A percentile compares a stretch with the other conserved stretches of the same genome.
These are phyloP conservation scores for Siphlonurus alternatus DNA, from an alignment of 2,888 invertebrate genomes.

Conservation along the genomic window DNA sequence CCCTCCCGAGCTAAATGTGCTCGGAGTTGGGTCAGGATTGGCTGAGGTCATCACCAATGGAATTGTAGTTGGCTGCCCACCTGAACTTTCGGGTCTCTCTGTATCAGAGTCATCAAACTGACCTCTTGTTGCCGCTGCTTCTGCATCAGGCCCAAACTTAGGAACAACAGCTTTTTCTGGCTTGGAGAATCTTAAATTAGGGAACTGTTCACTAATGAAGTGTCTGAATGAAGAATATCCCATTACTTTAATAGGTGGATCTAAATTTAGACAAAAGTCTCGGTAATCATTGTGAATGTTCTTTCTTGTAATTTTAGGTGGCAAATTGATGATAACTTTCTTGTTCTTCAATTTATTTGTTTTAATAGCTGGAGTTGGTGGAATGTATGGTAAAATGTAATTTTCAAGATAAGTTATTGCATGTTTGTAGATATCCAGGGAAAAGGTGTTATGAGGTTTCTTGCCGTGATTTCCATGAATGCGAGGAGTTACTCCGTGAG, in stretches of 20 bases:
- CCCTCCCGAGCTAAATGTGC: not conserved
- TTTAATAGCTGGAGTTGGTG: constrained; percentile 8
- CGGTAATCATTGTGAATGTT: constrained; percentile 58
- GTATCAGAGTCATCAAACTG: constrained; percentile 40
- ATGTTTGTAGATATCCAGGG: constrained; percentile 58
- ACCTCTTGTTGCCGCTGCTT: constrained; percentile 28
- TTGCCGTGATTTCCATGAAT: constrained; percentile 67
- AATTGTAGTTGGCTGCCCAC: not conserved
- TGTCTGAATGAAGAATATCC: constrained; percentile 64
- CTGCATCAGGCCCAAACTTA: constrained; percentile 25
- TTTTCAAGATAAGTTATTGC: constrained; percentile 59
- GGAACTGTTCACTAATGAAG: constrained; percentile 68
- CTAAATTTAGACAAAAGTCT: constrained; percentile 50
- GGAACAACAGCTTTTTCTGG: constrained; percentile 30
- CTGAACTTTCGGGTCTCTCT: not conserved
- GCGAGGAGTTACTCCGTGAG: constrained; percentile 58
- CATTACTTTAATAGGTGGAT: constrained; percentile 56
- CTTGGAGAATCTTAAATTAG: constrained; percentile 51
- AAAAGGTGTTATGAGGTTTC: constrained; percentile 63
- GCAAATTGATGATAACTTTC: constrained; percentile 30
- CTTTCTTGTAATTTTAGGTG: constrained; percentile 43
- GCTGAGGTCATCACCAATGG: not conserved
- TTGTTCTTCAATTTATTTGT: constrained; percentile 22
- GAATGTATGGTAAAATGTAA: constrained; percentile 47
- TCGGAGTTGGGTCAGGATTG: not conserved